Percentiles rank a stretch among this genome's conserved stretches.
Conservation (phyloP, 2,113 vertebrate genomes). For the Gasterosteus aculeatus region DNA sequence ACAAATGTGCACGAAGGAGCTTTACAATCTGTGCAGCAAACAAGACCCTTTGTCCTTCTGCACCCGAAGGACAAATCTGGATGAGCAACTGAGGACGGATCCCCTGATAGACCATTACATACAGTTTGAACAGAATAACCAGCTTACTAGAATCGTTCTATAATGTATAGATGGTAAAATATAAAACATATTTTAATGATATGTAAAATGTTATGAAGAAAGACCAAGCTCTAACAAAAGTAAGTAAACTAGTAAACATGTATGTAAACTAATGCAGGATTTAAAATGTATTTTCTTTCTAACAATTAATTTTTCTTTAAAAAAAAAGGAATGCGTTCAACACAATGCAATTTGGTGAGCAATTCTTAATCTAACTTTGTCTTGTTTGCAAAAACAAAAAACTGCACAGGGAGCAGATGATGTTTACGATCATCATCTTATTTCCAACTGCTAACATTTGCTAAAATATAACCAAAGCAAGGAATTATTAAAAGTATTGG, state of each 20-base stretch:
- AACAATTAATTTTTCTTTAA: background rate
- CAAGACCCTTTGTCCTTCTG: background rate
- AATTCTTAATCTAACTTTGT: background rate
- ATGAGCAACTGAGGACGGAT: conserved; percentile 1
- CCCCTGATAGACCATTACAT: background rate
- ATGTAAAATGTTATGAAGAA: background rate
- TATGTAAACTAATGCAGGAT: background rate
- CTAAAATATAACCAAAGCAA: background rate
- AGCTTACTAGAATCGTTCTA: background rate
- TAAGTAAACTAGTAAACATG: background rate
- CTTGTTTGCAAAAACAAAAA: background rate
- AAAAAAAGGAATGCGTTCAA: background rate
- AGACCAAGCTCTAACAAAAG: background rate
- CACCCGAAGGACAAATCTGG: background rate
- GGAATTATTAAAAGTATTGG: conserved; percentile 1
- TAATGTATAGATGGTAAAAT: background rate
- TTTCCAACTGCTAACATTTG: background rate
- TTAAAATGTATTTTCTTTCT: background rate
- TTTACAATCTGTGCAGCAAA: background rate
- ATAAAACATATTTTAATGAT: background rate
- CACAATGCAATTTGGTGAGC: background rate
- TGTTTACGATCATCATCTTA: background rate
- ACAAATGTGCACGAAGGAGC: background rate
- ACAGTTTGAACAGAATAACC: background rate
- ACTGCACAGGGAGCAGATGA: background rate